Conservation (phyloP, 2,888 invertebrate genomes). For the Poecilobothrus nobilitatus region DNA sequence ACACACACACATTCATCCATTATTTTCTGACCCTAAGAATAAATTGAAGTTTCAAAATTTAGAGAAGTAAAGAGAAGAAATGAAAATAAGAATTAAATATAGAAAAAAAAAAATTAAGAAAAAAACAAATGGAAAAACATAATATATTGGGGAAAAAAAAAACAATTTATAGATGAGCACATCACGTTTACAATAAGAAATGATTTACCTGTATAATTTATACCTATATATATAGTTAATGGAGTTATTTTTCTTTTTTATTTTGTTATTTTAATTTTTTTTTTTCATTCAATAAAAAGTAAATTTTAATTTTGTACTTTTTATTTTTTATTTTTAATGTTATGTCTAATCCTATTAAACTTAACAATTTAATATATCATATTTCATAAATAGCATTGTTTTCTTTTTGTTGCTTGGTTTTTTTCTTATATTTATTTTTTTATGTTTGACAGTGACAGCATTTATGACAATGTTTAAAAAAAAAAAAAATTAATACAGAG, state of each 20-base stretch:
- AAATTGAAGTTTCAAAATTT: background rate
- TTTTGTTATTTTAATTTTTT: no score
- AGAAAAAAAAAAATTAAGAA: background rate
- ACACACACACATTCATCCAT: background rate
- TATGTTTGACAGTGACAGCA: background rate
- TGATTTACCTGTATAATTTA: background rate
- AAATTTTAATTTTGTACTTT: background rate
- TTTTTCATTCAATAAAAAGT: background rate
- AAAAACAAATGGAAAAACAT: no score
- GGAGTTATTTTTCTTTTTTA: no score
- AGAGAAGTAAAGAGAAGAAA: background rate
- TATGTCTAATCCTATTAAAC: constrained; percentile 4
- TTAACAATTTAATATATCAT: background rate
- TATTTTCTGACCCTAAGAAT: background rate
- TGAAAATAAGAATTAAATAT: background rate
- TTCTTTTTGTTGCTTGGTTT: background rate
- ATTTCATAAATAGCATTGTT: background rate
- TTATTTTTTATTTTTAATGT: background rate
- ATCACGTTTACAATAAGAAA: background rate
- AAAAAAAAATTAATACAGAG: no score
- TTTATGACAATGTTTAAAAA: no score
- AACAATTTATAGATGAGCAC: background rate
- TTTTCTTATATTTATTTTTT: background rate
- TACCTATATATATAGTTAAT: no score
- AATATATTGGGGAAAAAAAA: background rate